A percentile compares a stretch with the other conserved stretches of the same genome.
Evolutionary conservation across 2,797 vertebrate species (phyloP).

Genomic region (Tokudaia tokunoshimensis): DNA sequence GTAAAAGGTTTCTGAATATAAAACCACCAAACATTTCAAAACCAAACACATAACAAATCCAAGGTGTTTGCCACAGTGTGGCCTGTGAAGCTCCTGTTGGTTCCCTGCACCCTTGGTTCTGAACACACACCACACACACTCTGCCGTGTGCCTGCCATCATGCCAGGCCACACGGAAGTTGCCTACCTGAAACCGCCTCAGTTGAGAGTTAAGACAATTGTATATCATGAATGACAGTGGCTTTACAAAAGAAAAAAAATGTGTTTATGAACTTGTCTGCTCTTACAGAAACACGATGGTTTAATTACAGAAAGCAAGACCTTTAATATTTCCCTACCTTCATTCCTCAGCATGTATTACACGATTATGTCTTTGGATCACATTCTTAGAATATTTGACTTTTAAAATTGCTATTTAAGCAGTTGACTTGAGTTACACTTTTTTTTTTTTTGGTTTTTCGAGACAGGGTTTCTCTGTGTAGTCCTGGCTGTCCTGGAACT

Average conservation of each 20-base stretch:
- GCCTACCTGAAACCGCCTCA: neutral
- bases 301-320: slow-evolving; percentile 7
- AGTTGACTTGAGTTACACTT: neutral
- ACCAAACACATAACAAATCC: neutral
- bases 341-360: neutral
- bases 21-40: neutral
- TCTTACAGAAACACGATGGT: neutral
- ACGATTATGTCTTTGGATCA: neutral
- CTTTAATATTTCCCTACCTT: neutral
- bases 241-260: neutral
- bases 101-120: neutral
- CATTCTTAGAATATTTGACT: neutral
- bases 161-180: neutral
- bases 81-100: neutral
- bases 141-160: neutral
- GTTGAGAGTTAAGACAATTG: neutral
- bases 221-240: neutral
- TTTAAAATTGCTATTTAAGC: neutral
- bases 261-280: neutral
- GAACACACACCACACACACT: neutral
- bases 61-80: neutral
- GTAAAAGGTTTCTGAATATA: neutral
- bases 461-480: too few relatives aligned
- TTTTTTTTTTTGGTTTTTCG: too few relatives aligned
- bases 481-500: too few relatives aligned